phyloP scores from a whole-genome alignment of 92 coral and sea anemone species.

The Actinostola sp. region DNA sequence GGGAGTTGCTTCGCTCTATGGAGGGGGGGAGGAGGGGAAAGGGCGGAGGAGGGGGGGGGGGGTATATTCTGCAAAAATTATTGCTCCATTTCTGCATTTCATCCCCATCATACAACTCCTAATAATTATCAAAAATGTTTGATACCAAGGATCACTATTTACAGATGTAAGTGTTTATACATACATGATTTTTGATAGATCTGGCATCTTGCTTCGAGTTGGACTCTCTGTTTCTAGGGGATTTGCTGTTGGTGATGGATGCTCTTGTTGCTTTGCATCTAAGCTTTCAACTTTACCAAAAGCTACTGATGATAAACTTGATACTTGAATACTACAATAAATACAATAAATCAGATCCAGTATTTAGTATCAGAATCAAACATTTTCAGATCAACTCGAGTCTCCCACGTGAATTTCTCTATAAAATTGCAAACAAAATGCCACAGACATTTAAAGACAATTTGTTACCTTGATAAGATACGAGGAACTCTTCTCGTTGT shows the following conservation, averaged over 20 bases:
- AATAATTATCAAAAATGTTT: neutral
- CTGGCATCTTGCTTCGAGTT: conserved; percentile 4
- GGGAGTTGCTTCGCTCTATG: too few relatives aligned
- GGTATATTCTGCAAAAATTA: too few relatives aligned
- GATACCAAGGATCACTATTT: neutral
- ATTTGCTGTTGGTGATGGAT: too few relatives aligned
- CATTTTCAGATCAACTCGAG: neutral
- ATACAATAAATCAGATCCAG: neutral
- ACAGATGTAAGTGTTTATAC: neutral
- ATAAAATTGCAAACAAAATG: neutral
- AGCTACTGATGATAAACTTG: conserved; percentile 7
- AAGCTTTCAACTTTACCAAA: neutral
- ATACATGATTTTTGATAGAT: conserved; percentile 6
- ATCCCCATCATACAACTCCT: neutral
- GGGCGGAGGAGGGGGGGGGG: too few relatives aligned
- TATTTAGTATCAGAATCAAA: neutral
- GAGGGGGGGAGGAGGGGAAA: too few relatives aligned
- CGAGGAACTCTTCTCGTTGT: conserved; percentile 5
- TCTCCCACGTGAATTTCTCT: neutral
- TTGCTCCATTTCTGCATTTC: too few relatives aligned
- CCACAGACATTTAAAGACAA: neutral
- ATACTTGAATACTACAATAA: neutral
- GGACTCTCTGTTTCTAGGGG: too few relatives aligned
- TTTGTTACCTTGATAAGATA: conserved; percentile 10
- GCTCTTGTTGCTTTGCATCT: neutral